A percentile compares a stretch with the other conserved stretches of the same genome.
Evolutionary conservation across 2,113 vertebrate species (phyloP).

Genomic region (Conger conger): DNA sequence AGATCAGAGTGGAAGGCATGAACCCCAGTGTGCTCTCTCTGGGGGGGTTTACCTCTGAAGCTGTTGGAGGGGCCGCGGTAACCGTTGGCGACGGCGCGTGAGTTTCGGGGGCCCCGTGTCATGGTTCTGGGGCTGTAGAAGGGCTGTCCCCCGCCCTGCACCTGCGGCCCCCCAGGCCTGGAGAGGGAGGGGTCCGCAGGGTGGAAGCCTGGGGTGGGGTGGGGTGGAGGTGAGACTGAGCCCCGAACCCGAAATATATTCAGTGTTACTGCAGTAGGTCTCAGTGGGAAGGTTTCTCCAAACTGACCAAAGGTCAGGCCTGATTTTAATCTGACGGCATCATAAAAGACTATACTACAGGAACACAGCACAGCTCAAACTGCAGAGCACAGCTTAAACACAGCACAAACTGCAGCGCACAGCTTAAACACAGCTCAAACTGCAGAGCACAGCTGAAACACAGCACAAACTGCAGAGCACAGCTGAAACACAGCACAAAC

Average conservation of each 20-base stretch:
- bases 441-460: no score
- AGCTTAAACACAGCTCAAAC: no score
- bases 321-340: no score
- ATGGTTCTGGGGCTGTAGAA: slow-evolving; percentile 93
- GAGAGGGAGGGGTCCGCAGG: slow-evolving; percentile 84
- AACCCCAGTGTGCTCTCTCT: background rate
- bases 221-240: background rate
- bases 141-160: slow-evolving; percentile 82
- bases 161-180: slow-evolving; percentile 79
- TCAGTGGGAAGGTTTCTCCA: no score
- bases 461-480: no score
- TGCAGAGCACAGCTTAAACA: no score
- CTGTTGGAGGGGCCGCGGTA: slow-evolving; percentile 92
- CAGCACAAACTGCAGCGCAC: background rate
- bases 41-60: slow-evolving; percentile 78
- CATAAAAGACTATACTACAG: no score
- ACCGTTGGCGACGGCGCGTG: slow-evolving; percentile 90
- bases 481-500: no score
- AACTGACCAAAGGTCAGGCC: no score
- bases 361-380: no score
- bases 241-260: background rate
- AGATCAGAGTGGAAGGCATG: background rate
- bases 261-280: background rate
- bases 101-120: slow-evolving; percentile 84
- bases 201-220: slow-evolving; percentile 77